Conservation (phyloP, 2,888 invertebrate species). For the Malacosoma neustria region DNA sequence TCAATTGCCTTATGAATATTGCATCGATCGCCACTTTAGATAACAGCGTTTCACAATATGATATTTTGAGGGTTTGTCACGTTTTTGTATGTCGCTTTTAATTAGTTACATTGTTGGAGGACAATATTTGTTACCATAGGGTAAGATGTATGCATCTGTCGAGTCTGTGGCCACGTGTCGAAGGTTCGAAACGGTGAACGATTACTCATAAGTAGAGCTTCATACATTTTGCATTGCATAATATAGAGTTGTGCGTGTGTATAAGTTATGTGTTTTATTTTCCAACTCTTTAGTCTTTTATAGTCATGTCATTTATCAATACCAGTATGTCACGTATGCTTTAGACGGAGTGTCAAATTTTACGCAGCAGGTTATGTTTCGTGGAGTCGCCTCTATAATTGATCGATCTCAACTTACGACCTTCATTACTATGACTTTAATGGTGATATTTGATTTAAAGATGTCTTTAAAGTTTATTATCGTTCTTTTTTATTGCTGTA, state of each 20-base stretch:
- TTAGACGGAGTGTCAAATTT: constrained; percentile 57
- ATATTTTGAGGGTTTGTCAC: constrained; percentile 37
- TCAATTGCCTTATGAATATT: constrained; percentile 5
- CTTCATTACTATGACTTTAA: constrained; percentile 30
- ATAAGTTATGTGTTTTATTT: too few relatives aligned
- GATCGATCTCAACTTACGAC: constrained; percentile 52
- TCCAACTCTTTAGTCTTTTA: background rate
- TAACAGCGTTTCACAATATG: constrained; percentile 31
- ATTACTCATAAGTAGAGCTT: too few relatives aligned
- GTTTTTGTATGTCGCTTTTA: constrained; percentile 35
- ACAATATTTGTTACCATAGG: constrained; percentile 40
- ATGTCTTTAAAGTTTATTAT: too few relatives aligned
- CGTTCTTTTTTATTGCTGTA: too few relatives aligned
- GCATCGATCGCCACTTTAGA: constrained; percentile 19
- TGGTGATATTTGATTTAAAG: too few relatives aligned
- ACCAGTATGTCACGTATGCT: constrained; percentile 30
- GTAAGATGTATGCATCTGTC: constrained; percentile 46
- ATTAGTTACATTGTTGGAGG: constrained; percentile 58
- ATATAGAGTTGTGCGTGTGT: too few relatives aligned
- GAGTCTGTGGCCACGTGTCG: background rate
- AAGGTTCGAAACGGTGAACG: background rate
- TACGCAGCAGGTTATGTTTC: constrained; percentile 54
- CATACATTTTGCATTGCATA: too few relatives aligned
- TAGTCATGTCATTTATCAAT: constrained; percentile 28
- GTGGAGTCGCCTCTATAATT: constrained; percentile 38